phyloP scores from a whole-genome alignment of 2,888 invertebrate genomes.

The Toxonevra muliebris region DNA sequence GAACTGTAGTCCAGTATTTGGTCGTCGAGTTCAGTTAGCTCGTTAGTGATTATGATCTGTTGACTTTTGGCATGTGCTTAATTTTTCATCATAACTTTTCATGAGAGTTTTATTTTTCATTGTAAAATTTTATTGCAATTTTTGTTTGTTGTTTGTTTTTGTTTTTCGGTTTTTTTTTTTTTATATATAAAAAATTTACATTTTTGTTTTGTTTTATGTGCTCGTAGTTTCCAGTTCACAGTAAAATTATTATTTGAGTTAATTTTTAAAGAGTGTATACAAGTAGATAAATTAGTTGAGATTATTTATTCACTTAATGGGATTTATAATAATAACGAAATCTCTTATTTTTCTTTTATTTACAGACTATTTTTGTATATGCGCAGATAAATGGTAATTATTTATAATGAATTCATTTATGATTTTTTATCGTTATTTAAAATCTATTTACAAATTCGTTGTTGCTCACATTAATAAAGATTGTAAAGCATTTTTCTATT shows the following conservation, averaged over 20 bases:
- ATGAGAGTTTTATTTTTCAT: neutral
- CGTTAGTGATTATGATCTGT: constrained; percentile 25
- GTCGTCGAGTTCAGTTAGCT: neutral
- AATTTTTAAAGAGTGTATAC: too few relatives aligned
- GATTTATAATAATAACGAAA: constrained; percentile 14
- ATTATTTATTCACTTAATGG: constrained; percentile 5
- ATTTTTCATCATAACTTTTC: constrained; percentile 25
- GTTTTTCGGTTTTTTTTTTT: too few relatives aligned
- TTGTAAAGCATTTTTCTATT: neutral
- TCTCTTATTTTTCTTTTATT: neutral
- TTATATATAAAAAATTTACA: neutral
- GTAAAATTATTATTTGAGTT: too few relatives aligned
- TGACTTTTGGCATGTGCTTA: constrained; percentile 32
- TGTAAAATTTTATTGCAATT: constrained; percentile 8
- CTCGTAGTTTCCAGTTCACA: too few relatives aligned
- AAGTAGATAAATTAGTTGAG: too few relatives aligned
- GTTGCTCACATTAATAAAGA: neutral
- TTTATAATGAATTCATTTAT: neutral
- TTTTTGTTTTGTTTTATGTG: neutral
- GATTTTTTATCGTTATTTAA: too few relatives aligned
- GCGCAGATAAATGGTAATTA: neutral
- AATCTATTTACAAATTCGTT: too few relatives aligned
- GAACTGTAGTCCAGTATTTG: neutral
- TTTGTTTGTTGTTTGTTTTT: constrained; percentile 6
- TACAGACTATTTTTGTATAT: neutral